Evolutionary conservation across 2,797 vertebrate genomes (phyloP).

Genomic region (Falco cherrug): DNA sequence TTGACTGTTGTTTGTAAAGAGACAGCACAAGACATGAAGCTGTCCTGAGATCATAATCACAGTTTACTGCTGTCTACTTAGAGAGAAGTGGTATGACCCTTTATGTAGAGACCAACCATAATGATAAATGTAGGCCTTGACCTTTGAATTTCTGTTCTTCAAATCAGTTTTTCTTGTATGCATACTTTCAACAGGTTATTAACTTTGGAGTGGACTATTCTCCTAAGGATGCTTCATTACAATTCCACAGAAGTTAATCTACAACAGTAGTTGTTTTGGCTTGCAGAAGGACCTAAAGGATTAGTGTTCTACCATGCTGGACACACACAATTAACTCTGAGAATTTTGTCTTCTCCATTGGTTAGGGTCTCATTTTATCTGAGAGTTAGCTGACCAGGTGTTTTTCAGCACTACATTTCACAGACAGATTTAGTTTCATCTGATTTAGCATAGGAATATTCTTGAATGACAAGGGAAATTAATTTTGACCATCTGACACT

Average conservation of each 20-base stretch:
- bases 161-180: neutral
- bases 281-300: neutral
- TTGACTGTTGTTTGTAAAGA: neutral
- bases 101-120: neutral
- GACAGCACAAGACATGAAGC: neutral
- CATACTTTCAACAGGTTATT: neutral
- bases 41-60: neutral
- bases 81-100: neutral
- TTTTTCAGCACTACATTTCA: slow-evolving; percentile 20
- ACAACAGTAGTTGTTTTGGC: neutral
- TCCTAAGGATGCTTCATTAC: neutral
- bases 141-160: neutral
- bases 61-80: neutral
- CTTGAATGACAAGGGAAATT: neutral
- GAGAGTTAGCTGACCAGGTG: neutral
- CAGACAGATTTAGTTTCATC: neutral
- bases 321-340: neutral
- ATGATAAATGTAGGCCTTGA: neutral
- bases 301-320: neutral
- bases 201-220: neutral
- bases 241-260: neutral
- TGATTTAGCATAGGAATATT: neutral
- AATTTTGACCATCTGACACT: slow-evolving; percentile 3
- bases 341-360: neutral
- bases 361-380: neutral